phyloP scores from a whole-genome alignment of 2,113 vertebrate genomes.

The Grammomys surdaster region DNA sequence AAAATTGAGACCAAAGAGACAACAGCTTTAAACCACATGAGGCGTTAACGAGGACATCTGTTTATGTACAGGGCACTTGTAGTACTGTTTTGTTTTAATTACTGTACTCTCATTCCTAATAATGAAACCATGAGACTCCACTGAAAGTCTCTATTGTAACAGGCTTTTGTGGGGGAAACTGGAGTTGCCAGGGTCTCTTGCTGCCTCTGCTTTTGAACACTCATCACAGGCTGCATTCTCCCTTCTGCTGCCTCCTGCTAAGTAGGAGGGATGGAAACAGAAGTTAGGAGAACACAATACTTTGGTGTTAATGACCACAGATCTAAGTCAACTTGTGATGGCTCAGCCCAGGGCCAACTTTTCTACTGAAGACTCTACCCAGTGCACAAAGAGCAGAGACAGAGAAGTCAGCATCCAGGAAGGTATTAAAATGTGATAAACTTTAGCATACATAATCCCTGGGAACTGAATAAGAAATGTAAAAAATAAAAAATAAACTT shows the following conservation, averaged over 20 bases:
- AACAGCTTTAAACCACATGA: neutral
- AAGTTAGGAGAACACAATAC: neutral
- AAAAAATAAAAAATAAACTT: conserved; percentile 23
- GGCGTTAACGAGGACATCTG: neutral
- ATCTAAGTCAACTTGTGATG: neutral
- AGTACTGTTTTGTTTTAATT: neutral
- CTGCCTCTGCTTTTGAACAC: conserved; percentile 32
- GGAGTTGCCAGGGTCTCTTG: neutral
- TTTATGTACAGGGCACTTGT: neutral
- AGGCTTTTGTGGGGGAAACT: neutral
- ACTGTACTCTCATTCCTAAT: neutral
- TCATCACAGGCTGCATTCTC: neutral
- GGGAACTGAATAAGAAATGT: conserved; percentile 44
- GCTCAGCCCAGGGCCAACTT: neutral
- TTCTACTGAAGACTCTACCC: neutral
- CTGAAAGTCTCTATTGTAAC: conserved; percentile 22
- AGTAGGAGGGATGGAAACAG: neutral
- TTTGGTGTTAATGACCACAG: neutral
- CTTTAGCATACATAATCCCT: neutral
- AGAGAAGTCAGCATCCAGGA: neutral
- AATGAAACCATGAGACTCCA: conserved; percentile 13
- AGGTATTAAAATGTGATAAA: conserved; percentile 26
- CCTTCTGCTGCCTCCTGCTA: neutral
- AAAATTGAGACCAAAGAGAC: conserved; percentile 27
- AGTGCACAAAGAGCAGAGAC: neutral